Conservation (phyloP, 2,797 vertebrate species). For the Alauda arvensis region DNA sequence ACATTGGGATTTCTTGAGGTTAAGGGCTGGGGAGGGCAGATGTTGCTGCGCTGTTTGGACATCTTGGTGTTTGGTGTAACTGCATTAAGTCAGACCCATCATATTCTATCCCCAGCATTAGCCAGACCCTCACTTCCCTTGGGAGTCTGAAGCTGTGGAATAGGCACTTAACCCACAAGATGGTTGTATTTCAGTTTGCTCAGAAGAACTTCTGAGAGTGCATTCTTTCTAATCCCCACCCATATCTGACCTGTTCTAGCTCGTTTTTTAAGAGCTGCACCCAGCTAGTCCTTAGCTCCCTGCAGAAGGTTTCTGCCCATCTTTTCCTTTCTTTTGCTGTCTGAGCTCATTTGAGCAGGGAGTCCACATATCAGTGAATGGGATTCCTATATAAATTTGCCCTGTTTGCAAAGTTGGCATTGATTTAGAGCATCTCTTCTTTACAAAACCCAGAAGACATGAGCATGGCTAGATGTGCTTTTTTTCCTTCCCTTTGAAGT, state of each 20-base stretch:
- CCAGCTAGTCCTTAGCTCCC: conserved; percentile 17
- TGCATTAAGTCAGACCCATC: neutral
- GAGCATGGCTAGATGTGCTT: neutral
- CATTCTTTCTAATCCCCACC: conserved; percentile 54
- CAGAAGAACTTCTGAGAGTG: neutral
- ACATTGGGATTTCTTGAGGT: neutral
- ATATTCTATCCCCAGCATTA: neutral
- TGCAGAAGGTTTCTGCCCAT: conserved; percentile 19
- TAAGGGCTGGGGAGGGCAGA: neutral
- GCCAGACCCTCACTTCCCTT: neutral
- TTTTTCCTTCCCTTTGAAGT: neutral
- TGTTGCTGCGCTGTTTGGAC: neutral
- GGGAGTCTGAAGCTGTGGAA: neutral
- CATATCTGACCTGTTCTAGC: conserved; percentile 50
- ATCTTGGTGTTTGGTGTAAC: neutral
- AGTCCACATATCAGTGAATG: neutral
- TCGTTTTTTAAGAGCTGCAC: conserved; percentile 36
- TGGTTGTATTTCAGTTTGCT: conserved; percentile 2
- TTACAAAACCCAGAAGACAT: neutral
- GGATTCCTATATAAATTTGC: neutral
- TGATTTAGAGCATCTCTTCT: neutral
- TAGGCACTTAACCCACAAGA: neutral
- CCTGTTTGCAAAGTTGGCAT: neutral
- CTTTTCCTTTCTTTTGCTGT: neutral
- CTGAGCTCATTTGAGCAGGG: neutral